A percentile compares a stretch with the other conserved stretches of the same genome.
Evolutionary conservation across 2,888 invertebrate species (phyloP).

Genomic region (Leptinotarsa tumamoca): DNA sequence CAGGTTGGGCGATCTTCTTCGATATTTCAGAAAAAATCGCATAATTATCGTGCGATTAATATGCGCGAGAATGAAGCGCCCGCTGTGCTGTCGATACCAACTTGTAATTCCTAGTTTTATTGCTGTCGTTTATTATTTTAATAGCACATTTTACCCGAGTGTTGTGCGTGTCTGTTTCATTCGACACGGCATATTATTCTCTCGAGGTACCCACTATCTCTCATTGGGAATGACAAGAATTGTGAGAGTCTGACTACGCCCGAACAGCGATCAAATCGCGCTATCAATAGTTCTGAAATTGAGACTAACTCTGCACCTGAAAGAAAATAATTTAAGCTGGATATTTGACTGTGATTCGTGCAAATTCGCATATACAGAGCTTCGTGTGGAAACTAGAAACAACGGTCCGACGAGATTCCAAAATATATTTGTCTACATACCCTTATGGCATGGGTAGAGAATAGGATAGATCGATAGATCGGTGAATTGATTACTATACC

Average conservation of each 20-base stretch:
- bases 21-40: conserved; percentile 51
- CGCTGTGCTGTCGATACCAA: conserved; percentile 62
- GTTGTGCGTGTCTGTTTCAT: conserved; percentile 57
- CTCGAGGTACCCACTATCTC: conserved; percentile 26
- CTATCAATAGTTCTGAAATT: neutral
- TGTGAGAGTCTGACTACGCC: neutral
- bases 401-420: too few species aligned
- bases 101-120: conserved; percentile 64
- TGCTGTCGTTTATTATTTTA: conserved; percentile 64
- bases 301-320: neutral
- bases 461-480: too few species aligned
- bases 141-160: conserved; percentile 62
- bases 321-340: too few species aligned
- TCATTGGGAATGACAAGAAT: conserved; percentile 18
- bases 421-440: too few species aligned
- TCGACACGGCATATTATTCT: conserved; percentile 49
- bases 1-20: conserved; percentile 49
- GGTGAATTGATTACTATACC: too few species aligned
- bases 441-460: too few species aligned
- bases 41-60: conserved; percentile 64
- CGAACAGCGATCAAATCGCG: neutral
- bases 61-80: conserved; percentile 60
- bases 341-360: too few species aligned
- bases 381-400: too few species aligned
- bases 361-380: too few species aligned